These are phyloP conservation scores for Mythimna loreyi DNA, from an alignment of 2,888 invertebrate genomes.

Conservation along the genomic window DNA sequence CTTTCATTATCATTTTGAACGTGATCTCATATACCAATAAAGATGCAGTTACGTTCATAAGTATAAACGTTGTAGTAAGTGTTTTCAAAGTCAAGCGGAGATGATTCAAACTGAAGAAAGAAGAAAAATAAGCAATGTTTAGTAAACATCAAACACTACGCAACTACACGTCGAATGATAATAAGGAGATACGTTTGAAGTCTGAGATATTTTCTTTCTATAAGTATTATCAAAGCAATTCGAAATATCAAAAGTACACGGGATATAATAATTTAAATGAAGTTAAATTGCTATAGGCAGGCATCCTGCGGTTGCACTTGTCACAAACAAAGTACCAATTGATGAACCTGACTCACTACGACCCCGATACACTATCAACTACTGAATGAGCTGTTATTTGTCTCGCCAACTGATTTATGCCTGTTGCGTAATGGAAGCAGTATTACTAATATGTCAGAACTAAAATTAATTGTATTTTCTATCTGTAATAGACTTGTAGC, in stretches of 20 bases:
- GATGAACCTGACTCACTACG: conserved; percentile 56
- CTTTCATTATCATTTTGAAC: neutral
- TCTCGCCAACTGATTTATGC: conserved; percentile 49
- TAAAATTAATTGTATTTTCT: conserved; percentile 27
- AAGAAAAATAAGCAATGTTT: neutral
- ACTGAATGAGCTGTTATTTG: conserved; percentile 58
- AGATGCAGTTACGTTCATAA: neutral
- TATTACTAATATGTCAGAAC: conserved; percentile 41
- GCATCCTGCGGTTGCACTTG: conserved; percentile 47
- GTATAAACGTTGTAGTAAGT: neutral
- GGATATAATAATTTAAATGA: conserved; percentile 5
- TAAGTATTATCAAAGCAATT: conserved; percentile 11
- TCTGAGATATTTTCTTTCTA: neutral
- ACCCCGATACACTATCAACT: conserved; percentile 55
- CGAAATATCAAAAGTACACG: neutral
- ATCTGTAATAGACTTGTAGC: neutral
- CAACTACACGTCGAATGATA: conserved; percentile 1
- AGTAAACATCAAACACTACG: neutral
- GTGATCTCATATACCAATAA: neutral
- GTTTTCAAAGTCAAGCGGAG: neutral
- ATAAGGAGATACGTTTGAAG: neutral
- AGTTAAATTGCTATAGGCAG: conserved; percentile 26
- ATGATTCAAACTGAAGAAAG: neutral
- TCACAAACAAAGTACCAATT: conserved; percentile 45
- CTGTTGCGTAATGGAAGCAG: conserved; percentile 30